A percentile compares a stretch with the other conserved stretches of the same genome.
Conservation (phyloP, 2,113 vertebrate genomes). For the Sylvia atricapilla region DNA sequence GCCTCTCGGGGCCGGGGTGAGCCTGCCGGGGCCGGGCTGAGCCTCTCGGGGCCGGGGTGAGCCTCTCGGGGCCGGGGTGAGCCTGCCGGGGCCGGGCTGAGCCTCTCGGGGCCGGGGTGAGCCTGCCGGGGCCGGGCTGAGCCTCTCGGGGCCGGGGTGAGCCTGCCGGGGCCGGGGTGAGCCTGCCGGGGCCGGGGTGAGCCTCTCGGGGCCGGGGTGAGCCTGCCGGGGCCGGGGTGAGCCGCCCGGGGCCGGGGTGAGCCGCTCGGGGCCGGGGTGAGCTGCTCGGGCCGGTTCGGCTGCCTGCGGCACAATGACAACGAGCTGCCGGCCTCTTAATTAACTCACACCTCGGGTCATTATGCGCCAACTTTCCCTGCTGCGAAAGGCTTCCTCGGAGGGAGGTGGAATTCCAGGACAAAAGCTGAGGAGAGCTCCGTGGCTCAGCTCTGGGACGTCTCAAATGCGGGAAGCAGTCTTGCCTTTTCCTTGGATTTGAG, state of each 20-base stretch:
- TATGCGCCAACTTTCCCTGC: slow-evolving; percentile 24
- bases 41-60: neutral
- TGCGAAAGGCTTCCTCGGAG: neutral
- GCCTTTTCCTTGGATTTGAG: neutral
- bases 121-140: too few species aligned
- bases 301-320: neutral
- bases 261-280: neutral
- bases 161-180: too few species aligned
- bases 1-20: neutral
- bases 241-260: neutral
- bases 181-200: too few species aligned
- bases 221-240: too few species aligned
- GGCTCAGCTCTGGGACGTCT: rapidly evolving
- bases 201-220: too few species aligned
- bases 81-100: too few species aligned
- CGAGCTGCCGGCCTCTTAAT: neutral
- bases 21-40: too few species aligned
- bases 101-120: too few species aligned
- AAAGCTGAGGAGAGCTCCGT: neutral
- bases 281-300: neutral
- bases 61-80: too few species aligned
- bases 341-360: neutral
- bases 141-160: too few species aligned
- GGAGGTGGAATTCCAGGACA: neutral
- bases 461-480: neutral